A percentile compares a stretch with the other conserved stretches of the same genome.
Conservation (phyloP, 2,113 vertebrate genomes). For the Chiloscyllium plagiosum region DNA sequence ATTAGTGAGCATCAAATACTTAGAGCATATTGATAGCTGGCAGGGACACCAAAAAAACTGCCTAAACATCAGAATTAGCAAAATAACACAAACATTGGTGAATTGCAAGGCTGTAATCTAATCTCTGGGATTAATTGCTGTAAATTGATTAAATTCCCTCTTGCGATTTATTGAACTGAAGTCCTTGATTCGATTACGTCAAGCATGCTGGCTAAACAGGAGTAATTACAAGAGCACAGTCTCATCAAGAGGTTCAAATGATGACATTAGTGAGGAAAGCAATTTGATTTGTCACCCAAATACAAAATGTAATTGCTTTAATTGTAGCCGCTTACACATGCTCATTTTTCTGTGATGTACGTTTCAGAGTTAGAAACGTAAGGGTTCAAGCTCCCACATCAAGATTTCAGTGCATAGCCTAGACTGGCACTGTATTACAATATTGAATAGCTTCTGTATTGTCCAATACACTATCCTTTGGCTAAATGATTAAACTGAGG, state of each 20-base stretch:
- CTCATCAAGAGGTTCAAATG: conserved; percentile 18
- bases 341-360: background rate
- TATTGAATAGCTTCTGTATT: background rate
- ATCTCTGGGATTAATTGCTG: conserved; percentile 6
- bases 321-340: background rate
- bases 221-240: background rate
- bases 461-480: background rate
- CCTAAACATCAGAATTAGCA: background rate
- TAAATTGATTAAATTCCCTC: background rate
- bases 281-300: background rate
- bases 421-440: background rate
- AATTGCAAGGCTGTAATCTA: background rate
- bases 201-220: background rate
- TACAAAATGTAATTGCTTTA: background rate
- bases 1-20: background rate
- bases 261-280: background rate
- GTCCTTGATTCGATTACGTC: background rate
- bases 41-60: background rate
- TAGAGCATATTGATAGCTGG: background rate
- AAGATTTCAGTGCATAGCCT: background rate
- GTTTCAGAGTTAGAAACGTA: background rate
- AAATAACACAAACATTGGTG: background rate
- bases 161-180: conserved; percentile 2
- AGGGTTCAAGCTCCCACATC: background rate
- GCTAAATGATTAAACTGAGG: background rate